phyloP scores from a whole-genome alignment of 2,888 invertebrate genomes.

The Diadegma fenestrale region DNA sequence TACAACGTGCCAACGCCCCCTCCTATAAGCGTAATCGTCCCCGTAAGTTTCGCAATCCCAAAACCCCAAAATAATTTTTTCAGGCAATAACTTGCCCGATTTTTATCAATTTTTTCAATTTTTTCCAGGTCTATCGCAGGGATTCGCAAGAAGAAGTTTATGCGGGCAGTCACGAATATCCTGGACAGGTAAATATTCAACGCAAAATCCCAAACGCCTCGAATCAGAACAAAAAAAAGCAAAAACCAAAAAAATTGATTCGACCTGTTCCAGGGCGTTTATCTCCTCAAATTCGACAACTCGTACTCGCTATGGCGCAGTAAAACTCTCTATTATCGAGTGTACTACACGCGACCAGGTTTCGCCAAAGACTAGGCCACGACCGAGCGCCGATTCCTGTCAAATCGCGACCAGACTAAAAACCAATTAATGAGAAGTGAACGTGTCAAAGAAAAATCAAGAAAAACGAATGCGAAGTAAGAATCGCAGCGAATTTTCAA shows the following conservation, averaged over 20 bases:
- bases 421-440: neutral
- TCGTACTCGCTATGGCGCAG: conserved; percentile 99
- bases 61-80: neutral
- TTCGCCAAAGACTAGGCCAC: conserved; percentile 73
- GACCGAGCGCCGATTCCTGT: conserved; percentile 5
- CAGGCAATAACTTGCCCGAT: neutral
- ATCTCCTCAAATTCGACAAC: conserved; percentile 99
- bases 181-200: conserved; percentile 87
- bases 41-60: conserved; percentile 75
- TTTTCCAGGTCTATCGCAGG: conserved; percentile 97
- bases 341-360: conserved; percentile 94
- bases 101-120: neutral
- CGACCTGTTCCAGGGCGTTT: conserved; percentile 91
- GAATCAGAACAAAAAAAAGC: neutral
- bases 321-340: conserved; percentile 99
- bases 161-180: conserved; percentile 98
- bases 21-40: conserved; percentile 81
- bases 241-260: neutral
- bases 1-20: conserved; percentile 79
- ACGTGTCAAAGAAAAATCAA: neutral
- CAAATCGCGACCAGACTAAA: conserved; percentile 15
- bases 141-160: conserved; percentile 98
- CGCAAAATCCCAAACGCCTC: neutral
- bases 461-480: conserved; percentile 18
- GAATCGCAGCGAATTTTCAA: conserved; percentile 39